Base-by-base conservation (phyloP, 2,888 invertebrate species). In the Drosophila koepferae region DNA sequence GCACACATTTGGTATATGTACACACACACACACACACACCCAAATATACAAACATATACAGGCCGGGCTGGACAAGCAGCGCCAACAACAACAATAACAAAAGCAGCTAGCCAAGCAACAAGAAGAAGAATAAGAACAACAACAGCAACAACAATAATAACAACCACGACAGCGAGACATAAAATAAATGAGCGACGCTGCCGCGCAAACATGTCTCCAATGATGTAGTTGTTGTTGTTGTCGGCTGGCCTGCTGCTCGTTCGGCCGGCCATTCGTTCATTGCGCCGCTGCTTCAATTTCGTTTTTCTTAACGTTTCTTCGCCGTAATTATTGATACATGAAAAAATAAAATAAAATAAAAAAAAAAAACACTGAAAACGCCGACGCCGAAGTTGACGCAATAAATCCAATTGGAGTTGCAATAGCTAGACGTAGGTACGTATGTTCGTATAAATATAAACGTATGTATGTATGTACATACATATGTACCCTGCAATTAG, bases 131-230 rank as follows among this genome's bases (percentile, higher is more conserved):
- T 18, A 56, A 63, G 61, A 49, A 44, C 12, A 44, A 41, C 7
- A 62, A 69, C 16, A 61, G 55, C 60, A 65, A 36, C 67, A 72
- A 56, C 54, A 70, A 40, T 46, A 68, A 64, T 46, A 62, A 51
- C 77, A 69, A 64, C 63, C 58, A 75, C 74, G 77, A 63, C 75
- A 79, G 71, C 82, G 74, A 85, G 87, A 85, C 87, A 84, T 87
- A 76, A 87, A 85, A 85, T 87, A 87, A 85, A 85, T 86, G 85
- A 85, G 87, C 84, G 84, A 82, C 80, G 87, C 86, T 84, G 86
- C 84, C 72, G 72, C 67, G 77, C 84, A 84, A 86, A 86, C 86
- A 86, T 84, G 86, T 84, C 84, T 86, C 86, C 84, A 84, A 84
- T 84, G 64, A 60, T 70, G 73, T 72, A 62, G 59, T 55, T 67